Evolutionary conservation across 2,113 vertebrate genomes (phyloP), one percentile per base, ranked within the genome.

Genomic region (Siphamia tubifer): DNA sequence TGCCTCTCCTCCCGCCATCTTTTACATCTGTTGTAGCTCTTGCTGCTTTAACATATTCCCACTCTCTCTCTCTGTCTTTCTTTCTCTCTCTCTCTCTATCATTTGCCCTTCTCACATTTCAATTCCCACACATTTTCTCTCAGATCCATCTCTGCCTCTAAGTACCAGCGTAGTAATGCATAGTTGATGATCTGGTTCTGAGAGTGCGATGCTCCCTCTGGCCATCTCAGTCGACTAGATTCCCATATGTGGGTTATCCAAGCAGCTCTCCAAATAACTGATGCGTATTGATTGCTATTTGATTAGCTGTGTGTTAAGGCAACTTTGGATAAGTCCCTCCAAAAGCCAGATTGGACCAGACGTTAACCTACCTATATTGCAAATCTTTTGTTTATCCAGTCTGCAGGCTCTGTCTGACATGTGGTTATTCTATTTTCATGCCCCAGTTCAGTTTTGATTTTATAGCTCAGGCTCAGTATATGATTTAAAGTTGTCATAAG

Each of bases 221-320:
- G 43, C 65, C 7, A 6, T 43, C 68, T 66, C 76, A 42, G 21
- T 55, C 42, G 45, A 44, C 58, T 16, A 27, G 1, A 25, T 76
- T 84, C 57, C 62, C 9, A 77, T 60, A 67, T 38, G 34, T 71
- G 55, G 48, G 55, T 64, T 20, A 60, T 27, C 40, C 36, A 45
- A 12, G 49, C 44, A 51, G 54, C 31, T 38, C 75, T 52, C 49
- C 48, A 48, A 49, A 48, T 44, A 67, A 42, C 71, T 76, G 71
- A 83, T 76, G 51, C 47, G 6, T 64, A 84, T 79, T 68, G 68
- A 63, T 47, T 57, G 28, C 52, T 34, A 38, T 52, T 80, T 68
- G 63, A 70, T 61, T 39, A 43, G 63, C 21, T 27, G 11, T 17
- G 28, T 38, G 42, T 55, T 66, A 49, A 71, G 38, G 25, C 20